Percentiles rank a stretch among this genome's conserved stretches.
phyloP scores from a whole-genome alignment of 2,888 invertebrate genomes.

The Erpobdella octoculata region DNA sequence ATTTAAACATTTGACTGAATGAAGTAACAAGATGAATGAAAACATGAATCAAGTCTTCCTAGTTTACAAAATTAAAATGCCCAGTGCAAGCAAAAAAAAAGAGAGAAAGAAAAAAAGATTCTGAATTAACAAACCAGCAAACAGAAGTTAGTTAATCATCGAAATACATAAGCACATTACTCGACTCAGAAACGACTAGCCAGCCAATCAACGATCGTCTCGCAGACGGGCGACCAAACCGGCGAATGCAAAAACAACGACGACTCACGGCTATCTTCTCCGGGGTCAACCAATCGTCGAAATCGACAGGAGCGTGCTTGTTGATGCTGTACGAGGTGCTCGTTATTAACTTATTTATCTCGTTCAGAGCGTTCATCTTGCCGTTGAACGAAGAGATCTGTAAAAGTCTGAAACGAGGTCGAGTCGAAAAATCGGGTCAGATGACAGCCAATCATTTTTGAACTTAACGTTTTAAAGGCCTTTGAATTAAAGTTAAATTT shows the following conservation, averaged over 20 bases:
- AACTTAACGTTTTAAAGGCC: too few species aligned
- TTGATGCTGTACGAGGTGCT: conserved; percentile 80
- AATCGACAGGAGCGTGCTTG: conserved; percentile 50
- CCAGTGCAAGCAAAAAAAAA: not conserved
- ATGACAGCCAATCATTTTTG: too few species aligned
- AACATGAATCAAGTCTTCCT: not conserved
- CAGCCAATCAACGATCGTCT: too few species aligned
- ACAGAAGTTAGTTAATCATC: too few species aligned
- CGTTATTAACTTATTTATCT: conserved; percentile 84
- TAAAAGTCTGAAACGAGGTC: conserved; percentile 64
- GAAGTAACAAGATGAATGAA: not conserved
- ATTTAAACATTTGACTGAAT: not conserved
- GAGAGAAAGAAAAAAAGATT: not conserved
- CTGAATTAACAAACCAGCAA: not conserved
- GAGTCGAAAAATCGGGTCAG: not conserved
- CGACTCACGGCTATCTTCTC: conserved; percentile 80
- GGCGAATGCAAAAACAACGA: not conserved
- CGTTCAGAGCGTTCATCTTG: conserved; percentile 96
- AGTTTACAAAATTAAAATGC: not conserved
- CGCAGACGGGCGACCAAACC: not conserved
- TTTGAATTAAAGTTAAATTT: not conserved
- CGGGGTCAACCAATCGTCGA: conserved; percentile 81
- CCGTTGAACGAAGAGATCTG: conserved; percentile 97
- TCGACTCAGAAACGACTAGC: too few species aligned
- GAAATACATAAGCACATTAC: not conserved